Base-by-base conservation (phyloP, 2,888 invertebrate genomes). In the Cartodere bifasciata region DNA sequence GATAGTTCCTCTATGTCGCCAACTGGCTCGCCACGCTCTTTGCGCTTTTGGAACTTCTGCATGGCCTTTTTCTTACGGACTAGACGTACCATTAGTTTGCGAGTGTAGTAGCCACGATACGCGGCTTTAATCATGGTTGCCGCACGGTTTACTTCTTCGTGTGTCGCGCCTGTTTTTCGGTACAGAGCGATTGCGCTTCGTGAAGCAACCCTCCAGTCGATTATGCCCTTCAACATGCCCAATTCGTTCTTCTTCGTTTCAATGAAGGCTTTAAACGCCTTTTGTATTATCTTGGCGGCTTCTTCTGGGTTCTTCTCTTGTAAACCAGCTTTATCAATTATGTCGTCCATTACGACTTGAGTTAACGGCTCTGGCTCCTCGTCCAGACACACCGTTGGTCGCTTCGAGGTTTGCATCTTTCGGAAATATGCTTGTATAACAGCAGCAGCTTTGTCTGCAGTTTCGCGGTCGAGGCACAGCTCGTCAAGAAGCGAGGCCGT, bases 121-220 rank as follows among this genome's bases (percentile, higher is more conserved):
- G 61, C 60, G 14, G 58, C 50, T 44, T 60, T 57, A 20, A 61
- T 61, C 12, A 60, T 35, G 6, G 54, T 57, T 4, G 60, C 59
- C 4, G 60, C 60, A 24, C 56, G 41, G 25, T 55, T 50, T 3
- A 56, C 58, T 39, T 59, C 60, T 41, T 55, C 54, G 26, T 47
- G 41, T 2, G 56, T 52, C 1, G 55, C 56, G 4, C 58, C 58
- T 13, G 54, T 52, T 38, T 50, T 50, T 29, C 54, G 42, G 32
- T 59, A 60, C 4, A 60, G 41, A 16, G 43, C 39, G 15, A 58
- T 55, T 2, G 58, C 57, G 27, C 54, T 55, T 36, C 55, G 47
- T 13, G 59, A 57, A 1, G 60, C 60, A 11, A 55, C 48, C 34
- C 59, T 44, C 61, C 59, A 60, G 37, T 61, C 60, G 4, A 60